These are phyloP conservation scores for Elaphurus davidianus DNA, from an alignment of 2,113 vertebrate species.

Conservation along the genomic window DNA sequence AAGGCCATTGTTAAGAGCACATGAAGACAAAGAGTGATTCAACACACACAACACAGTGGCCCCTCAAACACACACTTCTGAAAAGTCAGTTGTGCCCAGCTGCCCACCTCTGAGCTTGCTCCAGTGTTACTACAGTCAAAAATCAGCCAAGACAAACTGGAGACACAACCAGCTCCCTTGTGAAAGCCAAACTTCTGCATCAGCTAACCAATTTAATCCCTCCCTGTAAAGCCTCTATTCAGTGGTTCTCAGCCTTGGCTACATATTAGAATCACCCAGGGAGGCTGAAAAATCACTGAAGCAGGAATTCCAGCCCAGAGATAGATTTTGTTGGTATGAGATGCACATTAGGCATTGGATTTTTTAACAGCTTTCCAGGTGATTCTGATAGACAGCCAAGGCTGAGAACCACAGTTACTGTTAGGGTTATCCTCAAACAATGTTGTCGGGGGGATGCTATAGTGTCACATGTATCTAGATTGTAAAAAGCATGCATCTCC, in stretches of 20 bases:
- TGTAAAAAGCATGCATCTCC: not conserved
- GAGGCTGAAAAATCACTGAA: not conserved
- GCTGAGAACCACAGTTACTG: not conserved
- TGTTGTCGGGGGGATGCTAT: not conserved
- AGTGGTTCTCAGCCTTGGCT: not conserved
- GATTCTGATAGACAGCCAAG: not conserved
- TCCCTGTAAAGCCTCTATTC: not conserved
- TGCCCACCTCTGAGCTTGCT: not conserved
- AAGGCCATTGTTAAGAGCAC: conserved; percentile 50
- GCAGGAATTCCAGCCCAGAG: not conserved
- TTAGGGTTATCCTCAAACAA: not conserved
- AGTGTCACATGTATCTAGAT: not conserved
- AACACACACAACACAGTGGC: not conserved
- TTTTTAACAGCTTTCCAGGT: not conserved
- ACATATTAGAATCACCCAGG: not conserved
- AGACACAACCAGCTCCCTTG: not conserved
- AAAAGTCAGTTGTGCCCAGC: not conserved
- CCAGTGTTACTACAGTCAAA: not conserved
- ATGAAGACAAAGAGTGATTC: not conserved
- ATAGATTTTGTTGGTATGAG: not conserved
- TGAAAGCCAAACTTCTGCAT: not conserved
- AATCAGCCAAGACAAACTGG: not conserved
- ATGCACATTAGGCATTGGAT: not conserved
- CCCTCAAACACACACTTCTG: not conserved
- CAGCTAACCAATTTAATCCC: not conserved